Conservation (phyloP, 2,113 vertebrate genomes). For the Gopherus flavomarginatus region DNA sequence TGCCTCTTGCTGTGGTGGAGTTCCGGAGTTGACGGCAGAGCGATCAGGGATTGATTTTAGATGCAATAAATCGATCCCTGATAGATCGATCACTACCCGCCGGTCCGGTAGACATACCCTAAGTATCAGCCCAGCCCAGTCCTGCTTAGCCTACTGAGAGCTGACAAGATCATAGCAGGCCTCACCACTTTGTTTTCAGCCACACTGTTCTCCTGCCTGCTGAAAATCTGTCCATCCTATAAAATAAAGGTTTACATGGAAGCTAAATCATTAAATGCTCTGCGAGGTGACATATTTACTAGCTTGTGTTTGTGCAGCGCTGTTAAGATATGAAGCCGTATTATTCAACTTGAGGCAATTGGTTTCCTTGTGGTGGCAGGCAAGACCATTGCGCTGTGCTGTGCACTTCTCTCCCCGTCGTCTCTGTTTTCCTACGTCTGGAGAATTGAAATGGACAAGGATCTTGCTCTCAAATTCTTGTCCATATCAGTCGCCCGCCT, state of each 20-base stretch:
- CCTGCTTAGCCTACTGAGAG: not conserved
- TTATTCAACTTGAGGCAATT: not conserved
- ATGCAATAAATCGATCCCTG: too few species aligned
- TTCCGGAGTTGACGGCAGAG: too few species aligned
- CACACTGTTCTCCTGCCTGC: not conserved
- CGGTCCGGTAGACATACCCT: too few species aligned
- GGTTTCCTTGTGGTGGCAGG: accelerated
- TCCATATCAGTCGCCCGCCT: accelerated
- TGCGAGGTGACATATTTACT: not conserved
- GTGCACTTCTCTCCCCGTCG: not conserved
- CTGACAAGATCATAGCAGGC: not conserved
- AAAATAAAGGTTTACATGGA: not conserved
- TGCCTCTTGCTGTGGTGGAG: too few species aligned
- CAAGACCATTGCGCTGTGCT: not conserved
- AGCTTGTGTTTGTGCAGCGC: not conserved
- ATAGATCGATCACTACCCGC: too few species aligned
- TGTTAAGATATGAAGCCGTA: accelerated
- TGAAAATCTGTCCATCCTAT: not conserved
- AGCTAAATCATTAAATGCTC: not conserved
- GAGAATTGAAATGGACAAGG: not conserved
- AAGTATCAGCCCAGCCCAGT: not conserved
- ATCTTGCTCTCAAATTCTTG: not conserved
- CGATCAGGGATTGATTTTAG: too few species aligned
- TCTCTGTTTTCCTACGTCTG: not conserved
- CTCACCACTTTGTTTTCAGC: accelerated